Percentiles rank a stretch among this genome's conserved stretches.
These are phyloP conservation scores for Alectura lathami DNA, from an alignment of 2,113 vertebrate species.

Conservation along the genomic window DNA sequence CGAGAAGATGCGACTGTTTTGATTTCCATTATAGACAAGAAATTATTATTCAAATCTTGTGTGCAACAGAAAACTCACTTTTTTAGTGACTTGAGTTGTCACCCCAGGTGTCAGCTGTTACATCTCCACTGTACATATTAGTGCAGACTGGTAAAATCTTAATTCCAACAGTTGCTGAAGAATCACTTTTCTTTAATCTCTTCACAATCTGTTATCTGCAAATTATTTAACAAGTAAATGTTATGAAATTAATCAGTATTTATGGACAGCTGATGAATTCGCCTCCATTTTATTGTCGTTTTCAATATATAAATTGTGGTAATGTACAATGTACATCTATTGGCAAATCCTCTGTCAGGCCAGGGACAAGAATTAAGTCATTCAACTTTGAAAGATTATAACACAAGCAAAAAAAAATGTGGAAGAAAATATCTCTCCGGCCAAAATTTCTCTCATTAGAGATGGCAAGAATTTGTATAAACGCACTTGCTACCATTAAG, in stretches of 20 bases:
- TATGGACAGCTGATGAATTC: neutral
- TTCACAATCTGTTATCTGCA: neutral
- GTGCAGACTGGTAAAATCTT: neutral
- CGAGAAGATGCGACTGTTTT: neutral
- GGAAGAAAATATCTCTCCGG: neutral
- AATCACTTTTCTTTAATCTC: neutral
- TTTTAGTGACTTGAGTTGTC: neutral
- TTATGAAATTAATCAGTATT: neutral
- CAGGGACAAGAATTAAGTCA: neutral
- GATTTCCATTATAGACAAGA: neutral
- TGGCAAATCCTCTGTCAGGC: neutral
- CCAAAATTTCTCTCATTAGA: neutral
- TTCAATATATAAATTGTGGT: neutral
- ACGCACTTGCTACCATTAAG: neutral
- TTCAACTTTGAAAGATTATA: neutral
- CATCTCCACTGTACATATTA: neutral
- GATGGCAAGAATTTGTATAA: neutral
- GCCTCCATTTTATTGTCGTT: neutral
- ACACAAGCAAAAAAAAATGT: neutral
- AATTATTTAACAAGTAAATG: neutral
- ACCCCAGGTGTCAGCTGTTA: neutral
- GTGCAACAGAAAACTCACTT: neutral
- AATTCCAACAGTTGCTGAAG: neutral
- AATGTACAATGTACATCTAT: neutral
- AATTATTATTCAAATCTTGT: neutral